phyloP scores from a whole-genome alignment of 1,140 invertebrate genomes.

The Ostrea edulis region DNA sequence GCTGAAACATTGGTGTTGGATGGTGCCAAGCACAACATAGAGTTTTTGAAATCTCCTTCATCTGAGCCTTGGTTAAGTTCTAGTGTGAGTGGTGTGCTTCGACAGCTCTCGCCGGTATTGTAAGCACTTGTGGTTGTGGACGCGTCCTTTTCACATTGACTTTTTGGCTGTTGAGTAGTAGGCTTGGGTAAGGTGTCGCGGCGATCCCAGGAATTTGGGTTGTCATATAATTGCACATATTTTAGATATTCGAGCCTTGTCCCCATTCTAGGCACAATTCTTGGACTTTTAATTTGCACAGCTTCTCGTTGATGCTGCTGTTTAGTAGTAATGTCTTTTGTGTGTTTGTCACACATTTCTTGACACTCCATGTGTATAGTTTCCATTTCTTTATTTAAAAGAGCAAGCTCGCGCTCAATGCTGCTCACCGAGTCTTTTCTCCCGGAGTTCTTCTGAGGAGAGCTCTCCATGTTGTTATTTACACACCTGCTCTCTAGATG shows the following conservation, averaged over 20 bases:
- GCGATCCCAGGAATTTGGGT: constrained; percentile 55
- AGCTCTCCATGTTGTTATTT: constrained; percentile 60
- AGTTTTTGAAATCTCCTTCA: constrained; percentile 74
- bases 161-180: constrained; percentile 42
- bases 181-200: constrained; percentile 59
- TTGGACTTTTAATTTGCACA: constrained; percentile 71
- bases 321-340: constrained; percentile 60
- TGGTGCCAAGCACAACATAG: constrained; percentile 75
- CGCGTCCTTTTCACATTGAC: constrained; percentile 55
- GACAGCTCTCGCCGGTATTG: constrained; percentile 87
- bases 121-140: constrained; percentile 84
- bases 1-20: constrained; percentile 65
- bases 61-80: constrained; percentile 81
- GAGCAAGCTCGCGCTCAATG: constrained; percentile 81
- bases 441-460: constrained; percentile 57
- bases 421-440: constrained; percentile 77
- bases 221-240: constrained; percentile 68
- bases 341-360: constrained; percentile 75
- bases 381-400: constrained; percentile 82
- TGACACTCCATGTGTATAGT: constrained; percentile 82
- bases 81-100: constrained; percentile 84
- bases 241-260: constrained; percentile 81
- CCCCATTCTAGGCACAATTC: constrained; percentile 78
- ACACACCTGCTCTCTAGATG: constrained; percentile 72
- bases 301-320: constrained; percentile 60